These are phyloP conservation scores for Drosophila dunni DNA, from an alignment of 1,140 invertebrate genomes.

Conservation along the genomic window DNA sequence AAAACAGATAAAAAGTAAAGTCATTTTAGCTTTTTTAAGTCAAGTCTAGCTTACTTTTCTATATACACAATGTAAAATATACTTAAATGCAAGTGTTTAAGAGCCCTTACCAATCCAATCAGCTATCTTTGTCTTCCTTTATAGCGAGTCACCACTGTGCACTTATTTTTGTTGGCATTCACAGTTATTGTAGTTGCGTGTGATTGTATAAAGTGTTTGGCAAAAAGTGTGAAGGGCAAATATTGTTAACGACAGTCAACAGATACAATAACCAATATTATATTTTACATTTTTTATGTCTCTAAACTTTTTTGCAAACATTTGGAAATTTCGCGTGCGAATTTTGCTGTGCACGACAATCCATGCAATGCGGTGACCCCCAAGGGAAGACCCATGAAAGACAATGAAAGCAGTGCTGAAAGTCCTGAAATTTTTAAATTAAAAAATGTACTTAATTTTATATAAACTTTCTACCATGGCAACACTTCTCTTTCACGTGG, in stretches of 20 bases:
- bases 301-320: conserved; percentile 14
- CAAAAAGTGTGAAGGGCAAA: conserved; percentile 35
- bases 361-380: conserved; percentile 44
- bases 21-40: no score
- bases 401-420: not conserved
- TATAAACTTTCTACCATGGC: no score
- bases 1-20: not conserved
- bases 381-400: conserved; percentile 10
- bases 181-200: not conserved
- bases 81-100: no score
- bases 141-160: not conserved
- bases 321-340: conserved; percentile 69
- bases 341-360: conserved; percentile 69
- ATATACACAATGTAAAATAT: no score
- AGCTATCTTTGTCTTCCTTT: not conserved
- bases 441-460: no score
- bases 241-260: conserved; percentile 13
- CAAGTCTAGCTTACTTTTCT: no score
- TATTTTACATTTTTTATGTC: not conserved
- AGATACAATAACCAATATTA: conserved; percentile 22
- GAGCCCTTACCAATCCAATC: not conserved
- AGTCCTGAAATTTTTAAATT: not conserved
- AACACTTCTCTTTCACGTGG: no score
- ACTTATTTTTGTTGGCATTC: conserved; percentile 9
- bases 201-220: conserved; percentile 23